A percentile compares a stretch with the other conserved stretches of the same genome.
Evolutionary conservation across 37 sponge, comb jelly and placozoan genomes (phyloP).

Genomic region (Spongilla lacustris): DNA sequence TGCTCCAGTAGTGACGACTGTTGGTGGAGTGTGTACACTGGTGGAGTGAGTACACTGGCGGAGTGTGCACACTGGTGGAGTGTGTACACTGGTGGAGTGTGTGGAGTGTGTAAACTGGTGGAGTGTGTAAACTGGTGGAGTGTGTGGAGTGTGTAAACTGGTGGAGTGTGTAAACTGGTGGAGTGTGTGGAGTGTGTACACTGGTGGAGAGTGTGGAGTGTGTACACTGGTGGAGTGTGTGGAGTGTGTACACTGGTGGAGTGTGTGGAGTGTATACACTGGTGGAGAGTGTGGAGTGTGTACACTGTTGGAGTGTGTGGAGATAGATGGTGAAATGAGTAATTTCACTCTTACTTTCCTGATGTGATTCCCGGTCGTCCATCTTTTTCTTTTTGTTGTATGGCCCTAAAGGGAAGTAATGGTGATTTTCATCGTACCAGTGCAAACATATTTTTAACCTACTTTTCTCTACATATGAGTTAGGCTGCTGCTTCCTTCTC

Average conservation of each 20-base stretch:
- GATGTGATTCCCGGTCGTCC: not conserved
- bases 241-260: not conserved
- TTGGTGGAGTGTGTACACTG: not conserved
- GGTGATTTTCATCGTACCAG: not conserved
- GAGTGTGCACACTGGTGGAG: not conserved
- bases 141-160: no score
- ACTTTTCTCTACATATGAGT: not conserved
- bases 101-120: not conserved
- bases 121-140: not conserved
- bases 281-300: not conserved
- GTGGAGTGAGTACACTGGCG: not conserved
- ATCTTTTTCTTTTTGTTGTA: constrained; percentile 1
- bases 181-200: no score
- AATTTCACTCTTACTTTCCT: not conserved
- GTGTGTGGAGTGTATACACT: not conserved
- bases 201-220: not conserved
- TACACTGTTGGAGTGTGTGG: not conserved
- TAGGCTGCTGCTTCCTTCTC: not conserved
- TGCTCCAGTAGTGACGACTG: not conserved
- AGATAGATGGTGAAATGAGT: constrained; percentile 1
- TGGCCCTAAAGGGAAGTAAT: constrained; percentile 1
- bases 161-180: no score
- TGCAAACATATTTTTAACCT: not conserved
- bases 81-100: not conserved
- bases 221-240: not conserved